A percentile compares a stretch with the other conserved stretches of the same genome.
These are phyloP conservation scores for Eueremaeus valkanovi DNA, from an alignment of 2,888 invertebrate species.

Conservation along the genomic window DNA sequence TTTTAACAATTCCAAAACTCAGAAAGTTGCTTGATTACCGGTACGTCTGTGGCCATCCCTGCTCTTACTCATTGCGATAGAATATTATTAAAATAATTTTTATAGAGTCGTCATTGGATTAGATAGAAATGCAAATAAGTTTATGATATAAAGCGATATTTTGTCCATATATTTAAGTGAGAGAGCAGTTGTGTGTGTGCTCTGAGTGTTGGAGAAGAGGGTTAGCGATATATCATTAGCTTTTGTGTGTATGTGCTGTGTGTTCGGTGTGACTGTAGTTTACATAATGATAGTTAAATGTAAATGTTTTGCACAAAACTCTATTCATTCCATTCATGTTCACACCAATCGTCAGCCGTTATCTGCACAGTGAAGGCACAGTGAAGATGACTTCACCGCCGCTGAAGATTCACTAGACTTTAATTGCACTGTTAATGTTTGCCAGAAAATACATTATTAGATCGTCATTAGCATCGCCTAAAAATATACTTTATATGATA, in stretches of 20 bases:
- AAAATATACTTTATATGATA: no score
- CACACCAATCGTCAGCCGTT: slow-evolving; percentile 18
- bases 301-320: slow-evolving; percentile 33
- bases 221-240: slow-evolving; percentile 22
- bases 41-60: no score
- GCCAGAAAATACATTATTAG: slow-evolving; percentile 10
- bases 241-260: neutral
- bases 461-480: slow-evolving; percentile 16
- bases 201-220: neutral
- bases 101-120: slow-evolving; percentile 28
- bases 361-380: neutral
- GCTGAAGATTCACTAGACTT: neutral
- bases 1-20: no score
- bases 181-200: neutral
- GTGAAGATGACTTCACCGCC: neutral
- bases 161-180: neutral
- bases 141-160: neutral
- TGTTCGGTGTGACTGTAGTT: neutral
- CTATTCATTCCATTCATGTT: slow-evolving; percentile 19
- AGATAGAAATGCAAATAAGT: slow-evolving; percentile 27
- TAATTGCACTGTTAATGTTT: slow-evolving; percentile 34
- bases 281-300: slow-evolving; percentile 37
- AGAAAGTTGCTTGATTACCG: no score
- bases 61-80: no score
- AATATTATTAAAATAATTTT: slow-evolving; percentile 12